Conservation (phyloP, 2,797 vertebrate species). For the Poecile montanus region DNA sequence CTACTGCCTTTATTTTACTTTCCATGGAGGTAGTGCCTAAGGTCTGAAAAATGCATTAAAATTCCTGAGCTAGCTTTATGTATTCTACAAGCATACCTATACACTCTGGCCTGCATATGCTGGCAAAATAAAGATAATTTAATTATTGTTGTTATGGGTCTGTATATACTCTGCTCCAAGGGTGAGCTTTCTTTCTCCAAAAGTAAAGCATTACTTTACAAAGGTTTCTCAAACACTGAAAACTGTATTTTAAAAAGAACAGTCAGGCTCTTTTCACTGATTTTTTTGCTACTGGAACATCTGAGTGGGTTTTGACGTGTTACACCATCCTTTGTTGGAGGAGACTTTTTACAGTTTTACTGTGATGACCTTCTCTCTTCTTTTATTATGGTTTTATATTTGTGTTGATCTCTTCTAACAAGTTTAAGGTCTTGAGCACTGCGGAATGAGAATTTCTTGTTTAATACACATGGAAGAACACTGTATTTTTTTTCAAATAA, state of each 20-base stretch:
- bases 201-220: not conserved
- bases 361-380: not conserved
- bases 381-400: not conserved
- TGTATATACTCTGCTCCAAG: not conserved
- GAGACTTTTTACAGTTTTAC: not conserved
- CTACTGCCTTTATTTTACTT: not conserved
- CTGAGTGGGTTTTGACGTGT: not conserved
- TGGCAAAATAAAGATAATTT: not conserved
- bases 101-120: not conserved
- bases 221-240: not conserved
- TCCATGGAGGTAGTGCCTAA: not conserved
- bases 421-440: not conserved
- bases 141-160: not conserved
- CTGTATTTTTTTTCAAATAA: not conserved
- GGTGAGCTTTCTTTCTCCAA: not conserved
- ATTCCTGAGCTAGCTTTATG: not conserved
- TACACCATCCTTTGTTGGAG: not conserved
- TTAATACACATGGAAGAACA: not conserved
- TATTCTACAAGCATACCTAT: not conserved
- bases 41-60: not conserved
- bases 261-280: not conserved
- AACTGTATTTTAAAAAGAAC: not conserved
- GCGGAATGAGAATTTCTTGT: not conserved
- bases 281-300: not conserved
- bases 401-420: not conserved